Conservation (phyloP, 2,888 invertebrate species). For the Lepas anatifera region DNA sequence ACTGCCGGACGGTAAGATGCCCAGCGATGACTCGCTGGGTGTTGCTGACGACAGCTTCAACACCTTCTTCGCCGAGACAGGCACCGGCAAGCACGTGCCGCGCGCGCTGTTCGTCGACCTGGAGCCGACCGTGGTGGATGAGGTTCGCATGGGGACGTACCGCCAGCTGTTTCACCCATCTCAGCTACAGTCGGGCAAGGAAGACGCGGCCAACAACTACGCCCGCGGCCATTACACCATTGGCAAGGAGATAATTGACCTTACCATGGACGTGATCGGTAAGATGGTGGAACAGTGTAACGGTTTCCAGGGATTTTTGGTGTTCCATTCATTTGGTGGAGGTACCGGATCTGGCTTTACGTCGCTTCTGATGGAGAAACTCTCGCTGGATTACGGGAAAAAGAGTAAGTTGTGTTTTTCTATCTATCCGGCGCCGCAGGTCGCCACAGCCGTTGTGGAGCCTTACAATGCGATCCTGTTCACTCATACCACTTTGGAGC, state of each 20-base stretch:
- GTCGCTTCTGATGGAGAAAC: too few species aligned
- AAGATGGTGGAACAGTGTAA: conserved; percentile 39
- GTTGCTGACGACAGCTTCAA: not conserved
- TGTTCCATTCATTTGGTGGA: too few species aligned
- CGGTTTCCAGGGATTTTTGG: conserved; percentile 33
- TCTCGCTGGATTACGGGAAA: too few species aligned
- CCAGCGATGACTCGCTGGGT: too few species aligned
- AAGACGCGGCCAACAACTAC: conserved; percentile 76
- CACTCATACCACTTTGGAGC: too few species aligned
- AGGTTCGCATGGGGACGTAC: conserved; percentile 76
- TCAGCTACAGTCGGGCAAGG: conserved; percentile 84
- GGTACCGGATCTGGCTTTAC: too few species aligned
- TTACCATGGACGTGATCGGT: conserved; percentile 38
- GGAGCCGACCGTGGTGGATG: not conserved
- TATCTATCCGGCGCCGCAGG: too few species aligned
- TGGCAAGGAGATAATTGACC: conserved; percentile 45
- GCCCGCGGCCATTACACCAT: conserved; percentile 68
- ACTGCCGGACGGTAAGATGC: conserved; percentile 28
- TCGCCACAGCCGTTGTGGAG: too few species aligned
- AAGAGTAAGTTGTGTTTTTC: too few species aligned
- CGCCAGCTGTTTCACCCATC: conserved; percentile 94
- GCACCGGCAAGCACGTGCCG: not conserved
- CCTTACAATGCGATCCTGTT: too few species aligned
- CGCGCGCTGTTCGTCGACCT: not conserved
- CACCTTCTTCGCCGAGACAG: conserved; percentile 5